Base-by-base conservation (phyloP, 2,797 vertebrate species). In the Alfaro cultratus region DNA sequence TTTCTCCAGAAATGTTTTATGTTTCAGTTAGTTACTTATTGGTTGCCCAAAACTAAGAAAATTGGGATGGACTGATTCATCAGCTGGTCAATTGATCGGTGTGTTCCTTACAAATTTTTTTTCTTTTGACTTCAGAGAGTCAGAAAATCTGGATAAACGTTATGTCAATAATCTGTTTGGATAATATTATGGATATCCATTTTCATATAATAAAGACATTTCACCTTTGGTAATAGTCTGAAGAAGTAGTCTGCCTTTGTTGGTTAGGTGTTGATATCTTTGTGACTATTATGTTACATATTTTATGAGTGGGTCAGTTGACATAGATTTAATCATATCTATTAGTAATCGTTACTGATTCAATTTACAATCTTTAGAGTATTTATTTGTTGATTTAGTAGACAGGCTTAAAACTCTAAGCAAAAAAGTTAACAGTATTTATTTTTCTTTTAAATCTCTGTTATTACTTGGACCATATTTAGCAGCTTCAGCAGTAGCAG, bases 401-500 rank as follows among this genome's bases (percentile, higher is more conserved):
- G 43, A 43, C 10, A 43, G 10, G 43, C 43, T 43, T 62, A 5
- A 60, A 62, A 62, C 12, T 60, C n/a, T 2, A 29, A 29, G n/a
- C n/a, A 31, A 29, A 5, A 60, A 60, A 31, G 12, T 6, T 60
- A 4, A 31, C 29, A 15, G 15, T 34, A 13, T 31, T 55, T 55
- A 10, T 55, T 55, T 2, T 31, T 34, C 4, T 8, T 67, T 67
- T 6, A 36, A 39, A 64, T 64, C 34, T 64, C 60, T 62, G n/a
- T 57, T 57, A 49, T n/a, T 78, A 4, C 5, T 57, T 2, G 31
- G 70, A 80, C 73, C 78, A 41, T 89, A 90, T 92, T 93, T 91
- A 83, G 85, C 86, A 73, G 91, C 87, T 90, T 92, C 90, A 73
- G 87, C 87, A 45, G 84, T 87, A 79, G 88, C 81, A 84, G 86